phyloP scores from a whole-genome alignment of 2,888 invertebrate genomes.

The Aporophyla nigra region DNA sequence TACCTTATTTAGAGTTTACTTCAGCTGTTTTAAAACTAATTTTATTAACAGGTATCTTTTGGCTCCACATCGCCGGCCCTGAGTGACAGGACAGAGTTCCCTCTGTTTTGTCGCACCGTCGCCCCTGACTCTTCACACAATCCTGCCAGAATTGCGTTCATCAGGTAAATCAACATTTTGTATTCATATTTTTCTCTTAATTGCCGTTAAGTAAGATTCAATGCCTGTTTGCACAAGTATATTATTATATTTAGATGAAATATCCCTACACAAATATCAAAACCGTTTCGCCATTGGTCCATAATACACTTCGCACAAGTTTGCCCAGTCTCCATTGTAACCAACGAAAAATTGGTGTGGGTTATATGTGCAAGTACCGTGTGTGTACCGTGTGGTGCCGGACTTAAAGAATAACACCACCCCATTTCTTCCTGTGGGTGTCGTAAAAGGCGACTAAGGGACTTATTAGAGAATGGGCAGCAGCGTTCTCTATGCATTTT shows the following conservation, averaged over 20 bases:
- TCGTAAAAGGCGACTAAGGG: no score
- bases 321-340: neutral
- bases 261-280: neutral
- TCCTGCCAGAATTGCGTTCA: conserved; percentile 95
- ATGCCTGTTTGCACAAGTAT: no score
- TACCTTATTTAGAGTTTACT: neutral
- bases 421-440: no score
- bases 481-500: no score
- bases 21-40: neutral
- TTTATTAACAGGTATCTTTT: conserved; percentile 93
- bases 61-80: conserved; percentile 97
- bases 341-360: no score
- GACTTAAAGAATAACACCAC: no score
- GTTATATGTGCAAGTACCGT: no score
- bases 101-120: conserved; percentile 96
- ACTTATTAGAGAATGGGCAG: no score
- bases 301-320: neutral
- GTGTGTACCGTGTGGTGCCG: no score
- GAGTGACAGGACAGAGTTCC: conserved; percentile 97
- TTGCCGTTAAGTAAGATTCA: no score
- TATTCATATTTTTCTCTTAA: neutral
- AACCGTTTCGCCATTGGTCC: neutral
- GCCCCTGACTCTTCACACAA: conserved; percentile 98
- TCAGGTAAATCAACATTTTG: conserved; percentile 86
- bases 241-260: neutral